Base-by-base conservation (phyloP, 2,797 vertebrate species). In the Hybognathus amarus region DNA sequence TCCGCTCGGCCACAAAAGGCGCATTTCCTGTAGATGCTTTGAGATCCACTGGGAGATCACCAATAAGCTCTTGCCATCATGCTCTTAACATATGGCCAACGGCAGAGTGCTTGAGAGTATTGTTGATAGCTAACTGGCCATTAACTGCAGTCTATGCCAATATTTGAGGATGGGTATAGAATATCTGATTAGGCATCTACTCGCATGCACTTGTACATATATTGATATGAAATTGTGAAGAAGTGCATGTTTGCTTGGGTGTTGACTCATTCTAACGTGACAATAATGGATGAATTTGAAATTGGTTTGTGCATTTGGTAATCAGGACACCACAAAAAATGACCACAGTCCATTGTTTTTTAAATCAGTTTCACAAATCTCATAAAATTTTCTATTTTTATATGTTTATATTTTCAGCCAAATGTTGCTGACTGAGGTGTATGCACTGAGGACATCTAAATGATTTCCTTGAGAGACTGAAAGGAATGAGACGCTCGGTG, bases 1-100 rank as follows among this genome's bases (percentile, higher is more conserved):
- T 71, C 81, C 67, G 59, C 86, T 68, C 77, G 40, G 77, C 82
- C 83, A 89, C 89, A 91, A 90, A 90, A 87, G 88, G 82, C 79
- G 84, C 85, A 80, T 84, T 52, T 86, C 80, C 71, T 80, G 70
- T 82, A 85, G 86, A 89, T 85, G 85, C 70, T 63, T 66, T 67
- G 27, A 67, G 80, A 64, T 75, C 85, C 79, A 64, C 68, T 77
- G 82, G 73, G 86, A 87, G 87, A 87, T 75, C 85, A 36, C 85
- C 64, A 74, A 74, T 80, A 83, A 82, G 68, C 86, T 79, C 77
- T 77, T 56, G n/a, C 80, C 70, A 63, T 45, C 38, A 24, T 74
- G 69, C 74, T 80, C 66, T 78, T 83, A 74, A 81, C 82, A 83
- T 80, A 74, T 63, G 75, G 15, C 54, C 56, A 36, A 47, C 22